These are phyloP conservation scores for Zonitis immaculata DNA, from an alignment of 2,888 invertebrate species.

Conservation along the genomic window DNA sequence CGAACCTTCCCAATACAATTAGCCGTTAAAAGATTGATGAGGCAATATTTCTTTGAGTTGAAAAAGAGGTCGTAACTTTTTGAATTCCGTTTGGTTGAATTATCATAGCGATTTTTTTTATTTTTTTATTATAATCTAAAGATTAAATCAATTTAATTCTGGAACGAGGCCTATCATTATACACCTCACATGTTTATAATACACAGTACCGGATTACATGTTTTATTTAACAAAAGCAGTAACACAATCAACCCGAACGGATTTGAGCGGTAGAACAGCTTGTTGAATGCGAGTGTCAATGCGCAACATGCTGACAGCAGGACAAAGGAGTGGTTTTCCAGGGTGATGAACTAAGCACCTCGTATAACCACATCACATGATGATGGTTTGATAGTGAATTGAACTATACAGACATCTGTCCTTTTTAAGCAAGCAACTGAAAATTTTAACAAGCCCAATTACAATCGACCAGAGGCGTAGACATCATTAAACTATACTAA, in stretches of 20 bases:
- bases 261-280: constrained; percentile 38
- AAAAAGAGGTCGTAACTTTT: constrained; percentile 30
- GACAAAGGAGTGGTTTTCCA: constrained; percentile 49
- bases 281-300: constrained; percentile 45
- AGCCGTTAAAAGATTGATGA: constrained; percentile 43
- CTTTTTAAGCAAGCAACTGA: constrained; percentile 4
- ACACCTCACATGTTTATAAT: constrained; percentile 42
- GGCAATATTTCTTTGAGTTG: constrained; percentile 34
- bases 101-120: neutral
- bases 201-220: constrained; percentile 45
- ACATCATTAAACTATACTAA: too few species aligned
- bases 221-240: constrained; percentile 41
- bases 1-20: constrained; percentile 42
- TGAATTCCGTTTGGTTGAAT: constrained; percentile 6
- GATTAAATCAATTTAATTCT: constrained; percentile 46
- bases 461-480: neutral
- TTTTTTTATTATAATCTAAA: constrained; percentile 15
- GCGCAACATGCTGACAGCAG: constrained; percentile 45
- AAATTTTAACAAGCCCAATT: constrained; percentile 5
- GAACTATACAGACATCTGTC: constrained; percentile 18
- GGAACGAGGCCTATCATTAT: constrained; percentile 37
- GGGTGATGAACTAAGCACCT: constrained; percentile 48
- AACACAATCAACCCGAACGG: constrained; percentile 34
- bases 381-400: constrained; percentile 3
- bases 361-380: constrained; percentile 43